Conservation (phyloP, 2,113 vertebrate genomes). For the Arvicanthis niloticus region DNA sequence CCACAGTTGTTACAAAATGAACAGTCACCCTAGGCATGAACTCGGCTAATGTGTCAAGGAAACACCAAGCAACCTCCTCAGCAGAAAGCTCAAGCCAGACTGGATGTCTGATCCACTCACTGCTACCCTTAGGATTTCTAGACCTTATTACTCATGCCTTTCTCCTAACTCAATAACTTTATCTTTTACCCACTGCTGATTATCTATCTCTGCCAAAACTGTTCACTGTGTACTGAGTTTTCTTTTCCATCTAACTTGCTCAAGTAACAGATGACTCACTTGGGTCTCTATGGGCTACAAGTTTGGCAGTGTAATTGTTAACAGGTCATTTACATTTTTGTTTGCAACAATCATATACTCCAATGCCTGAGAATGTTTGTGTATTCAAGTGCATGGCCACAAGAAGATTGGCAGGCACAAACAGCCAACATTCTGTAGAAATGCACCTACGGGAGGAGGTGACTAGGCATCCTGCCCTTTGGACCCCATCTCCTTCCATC, state of each 20-base stretch:
- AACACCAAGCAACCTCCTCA: no score
- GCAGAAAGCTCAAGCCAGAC: neutral
- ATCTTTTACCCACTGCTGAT: neutral
- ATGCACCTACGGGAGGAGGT: neutral
- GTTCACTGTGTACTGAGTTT: neutral
- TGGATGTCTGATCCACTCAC: neutral
- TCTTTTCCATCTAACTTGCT: neutral
- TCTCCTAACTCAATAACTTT: neutral
- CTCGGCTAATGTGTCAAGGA: neutral
- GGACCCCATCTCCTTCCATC: neutral
- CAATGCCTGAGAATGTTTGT: neutral
- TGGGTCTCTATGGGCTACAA: neutral
- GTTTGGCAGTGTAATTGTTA: neutral
- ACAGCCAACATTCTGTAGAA: neutral
- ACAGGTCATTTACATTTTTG: neutral
- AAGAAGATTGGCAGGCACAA: neutral
- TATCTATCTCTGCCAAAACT: neutral
- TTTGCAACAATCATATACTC: constrained; percentile 12
- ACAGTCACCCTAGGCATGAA: neutral
- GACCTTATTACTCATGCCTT: neutral
- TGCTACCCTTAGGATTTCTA: neutral
- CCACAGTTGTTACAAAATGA: neutral
- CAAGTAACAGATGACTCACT: neutral
- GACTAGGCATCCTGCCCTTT: neutral
- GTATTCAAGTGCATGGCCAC: neutral